Conservation (phyloP, 2,888 invertebrate species). For the Latrodectus hesperus region DNA sequence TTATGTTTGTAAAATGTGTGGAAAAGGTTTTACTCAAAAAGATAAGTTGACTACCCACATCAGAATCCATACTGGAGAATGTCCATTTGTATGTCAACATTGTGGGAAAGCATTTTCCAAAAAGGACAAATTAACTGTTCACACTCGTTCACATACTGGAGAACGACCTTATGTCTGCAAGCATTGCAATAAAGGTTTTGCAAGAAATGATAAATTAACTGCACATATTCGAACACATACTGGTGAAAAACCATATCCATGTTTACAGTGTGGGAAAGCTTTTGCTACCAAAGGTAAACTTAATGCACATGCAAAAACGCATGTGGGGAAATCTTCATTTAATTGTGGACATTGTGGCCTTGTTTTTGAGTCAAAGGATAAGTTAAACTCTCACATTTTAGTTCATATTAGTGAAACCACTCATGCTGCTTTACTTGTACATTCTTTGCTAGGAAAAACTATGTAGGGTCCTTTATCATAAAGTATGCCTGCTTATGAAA, state of each 20-base stretch:
- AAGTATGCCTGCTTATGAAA: not conserved
- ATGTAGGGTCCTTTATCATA: slow-evolving; percentile 28
- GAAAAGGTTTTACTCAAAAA: slow-evolving; percentile 60
- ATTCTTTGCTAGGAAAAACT: slow-evolving; percentile 56
- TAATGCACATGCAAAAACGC: slow-evolving; percentile 49
- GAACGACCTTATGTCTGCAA: slow-evolving; percentile 81
- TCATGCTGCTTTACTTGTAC: slow-evolving; percentile 59
- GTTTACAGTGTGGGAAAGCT: slow-evolving; percentile 59
- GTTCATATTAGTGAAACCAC: slow-evolving; percentile 50
- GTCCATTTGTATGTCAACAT: slow-evolving; percentile 77
- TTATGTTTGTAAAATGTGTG: slow-evolving; percentile 55
- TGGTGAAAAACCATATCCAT: slow-evolving; percentile 74
- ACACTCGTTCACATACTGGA: slow-evolving; percentile 82
- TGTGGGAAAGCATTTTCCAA: slow-evolving; percentile 82
- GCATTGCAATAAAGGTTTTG: slow-evolving; percentile 81
- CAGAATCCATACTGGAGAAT: slow-evolving; percentile 74
- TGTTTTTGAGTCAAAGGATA: slow-evolving; percentile 54
- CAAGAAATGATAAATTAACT: slow-evolving; percentile 82
- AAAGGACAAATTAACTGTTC: slow-evolving; percentile 82
- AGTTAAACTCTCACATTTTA: slow-evolving; percentile 47
- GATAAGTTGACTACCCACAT: slow-evolving; percentile 61
- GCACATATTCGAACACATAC: slow-evolving; percentile 83
- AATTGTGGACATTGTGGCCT: slow-evolving; percentile 61
- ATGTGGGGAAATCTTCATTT: slow-evolving; percentile 50
- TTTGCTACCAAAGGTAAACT: slow-evolving; percentile 59